A percentile compares a stretch with the other conserved stretches of the same genome.
Conservation (phyloP, 2,113 vertebrate genomes). For the Syngnathus floridae region DNA sequence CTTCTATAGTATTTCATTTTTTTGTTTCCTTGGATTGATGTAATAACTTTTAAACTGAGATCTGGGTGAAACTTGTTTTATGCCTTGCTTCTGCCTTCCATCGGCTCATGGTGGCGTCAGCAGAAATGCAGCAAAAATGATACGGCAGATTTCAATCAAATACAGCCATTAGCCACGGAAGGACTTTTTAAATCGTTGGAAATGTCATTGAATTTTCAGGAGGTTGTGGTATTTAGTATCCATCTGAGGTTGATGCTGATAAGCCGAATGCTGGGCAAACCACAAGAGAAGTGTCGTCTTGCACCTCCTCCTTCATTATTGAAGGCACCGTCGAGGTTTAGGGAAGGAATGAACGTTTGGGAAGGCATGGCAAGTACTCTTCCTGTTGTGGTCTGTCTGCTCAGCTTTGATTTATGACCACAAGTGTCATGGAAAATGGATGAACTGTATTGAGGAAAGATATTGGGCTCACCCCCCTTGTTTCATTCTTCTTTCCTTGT, state of each 20-base stretch:
- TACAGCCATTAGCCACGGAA: not conserved
- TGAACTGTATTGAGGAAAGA: conserved; percentile 37
- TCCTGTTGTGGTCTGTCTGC: conserved; percentile 34
- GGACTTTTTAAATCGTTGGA: not conserved
- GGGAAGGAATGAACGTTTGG: not conserved
- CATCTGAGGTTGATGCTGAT: conserved; percentile 2
- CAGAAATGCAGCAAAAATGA: not conserved
- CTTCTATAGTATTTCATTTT: not conserved
- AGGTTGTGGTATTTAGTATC: not conserved
- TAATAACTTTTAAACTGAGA: not conserved
- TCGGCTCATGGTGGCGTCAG: not conserved
- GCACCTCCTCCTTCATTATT: conserved; percentile 26
- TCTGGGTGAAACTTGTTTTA: not conserved
- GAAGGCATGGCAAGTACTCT: conserved; percentile 27
- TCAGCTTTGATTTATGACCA: conserved; percentile 62
- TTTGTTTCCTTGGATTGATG: not conserved
- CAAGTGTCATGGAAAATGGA: conserved; percentile 54
- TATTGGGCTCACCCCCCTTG: not conserved
- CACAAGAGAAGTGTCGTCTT: conserved; percentile 10
- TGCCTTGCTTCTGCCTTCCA: not conserved
- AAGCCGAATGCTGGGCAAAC: conserved; percentile 12
- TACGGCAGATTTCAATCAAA: not conserved
- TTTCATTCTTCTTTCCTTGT: conserved; percentile 6
- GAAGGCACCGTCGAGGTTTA: conserved; percentile 32
- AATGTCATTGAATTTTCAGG: not conserved